Evolutionary conservation across 2,888 invertebrate genomes (phyloP), one percentile per base, ranked within the genome.

Genomic region (Allophyes oxyacanthae): DNA sequence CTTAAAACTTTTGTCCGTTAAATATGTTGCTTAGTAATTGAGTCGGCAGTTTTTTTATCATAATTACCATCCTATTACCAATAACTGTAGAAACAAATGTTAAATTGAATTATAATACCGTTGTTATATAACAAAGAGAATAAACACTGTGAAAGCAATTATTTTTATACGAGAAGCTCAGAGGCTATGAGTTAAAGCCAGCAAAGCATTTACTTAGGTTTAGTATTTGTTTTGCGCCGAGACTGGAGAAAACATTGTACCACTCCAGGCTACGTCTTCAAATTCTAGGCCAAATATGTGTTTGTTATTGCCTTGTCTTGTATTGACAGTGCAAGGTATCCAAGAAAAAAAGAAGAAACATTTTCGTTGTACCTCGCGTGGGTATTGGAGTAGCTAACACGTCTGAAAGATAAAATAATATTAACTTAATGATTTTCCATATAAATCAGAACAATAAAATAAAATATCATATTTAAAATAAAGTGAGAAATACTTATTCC

Each of bases 191-290:
- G 51, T 65, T 58, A 33, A 43, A 71, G 53, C 41, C 58, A 48
- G 61, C 58, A 54, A 71, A 64, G 68, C 68, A 68, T 72, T 71
- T 71, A 71, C 68, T 64, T 44, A 53, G 71, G 55, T 67, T 64
- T 61, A 68, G 57, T 72, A 58, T 67, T 71, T 71, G 64, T 68
- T 72, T 64, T 67, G 55, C 32, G 53, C 58, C 43, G 66, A 71
- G 59, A 51, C 49, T 50, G 48, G 48, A 52, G 55, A 68, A 66
- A 71, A 64, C 54, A 64, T 57, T 55, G 69, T 65, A 45, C 53
- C 15, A 58, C 61, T 66, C 55, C 55, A 49, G 46, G 49, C 34
- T 52, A 20, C 45, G 36, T 68, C 57, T 71, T 68, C 53, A 56
- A 64, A 71, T 65, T 62, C 53, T 71, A 71, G 60, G 68, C 57